A percentile compares a stretch with the other conserved stretches of the same genome.
Conservation (phyloP, 1,140 invertebrate species). For the Calephelis nemesis region DNA sequence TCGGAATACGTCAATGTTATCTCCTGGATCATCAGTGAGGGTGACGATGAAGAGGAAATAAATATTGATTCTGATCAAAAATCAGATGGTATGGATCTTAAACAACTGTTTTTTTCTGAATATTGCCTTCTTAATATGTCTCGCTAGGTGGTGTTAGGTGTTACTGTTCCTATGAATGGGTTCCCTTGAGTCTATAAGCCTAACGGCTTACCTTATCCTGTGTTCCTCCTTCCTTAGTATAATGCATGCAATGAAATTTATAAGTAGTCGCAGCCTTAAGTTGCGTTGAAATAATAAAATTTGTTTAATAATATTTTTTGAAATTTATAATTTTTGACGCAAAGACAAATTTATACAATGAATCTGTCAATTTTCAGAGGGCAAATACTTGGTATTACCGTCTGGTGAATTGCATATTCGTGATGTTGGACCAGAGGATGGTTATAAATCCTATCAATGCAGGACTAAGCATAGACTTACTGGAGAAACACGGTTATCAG, state of each 20-base stretch:
- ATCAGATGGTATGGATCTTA: constrained; percentile 81
- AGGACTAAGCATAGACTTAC: constrained; percentile 95
- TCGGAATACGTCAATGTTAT: constrained; percentile 92
- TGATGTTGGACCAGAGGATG: constrained; percentile 95
- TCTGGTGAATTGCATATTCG: constrained; percentile 96
- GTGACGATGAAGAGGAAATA: constrained; percentile 61
- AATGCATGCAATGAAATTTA: constrained; percentile 64
- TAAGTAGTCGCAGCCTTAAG: constrained; percentile 70
- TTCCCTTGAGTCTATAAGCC: constrained; percentile 77
- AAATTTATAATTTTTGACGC: constrained; percentile 33
- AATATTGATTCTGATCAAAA: constrained; percentile 82
- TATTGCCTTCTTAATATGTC: background rate
- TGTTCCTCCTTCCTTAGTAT: constrained; percentile 73
- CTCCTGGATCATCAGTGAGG: constrained; percentile 90
- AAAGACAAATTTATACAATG: constrained; percentile 22
- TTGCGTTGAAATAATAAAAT: constrained; percentile 46
- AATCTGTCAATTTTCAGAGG: constrained; percentile 82
- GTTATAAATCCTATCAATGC: constrained; percentile 96
- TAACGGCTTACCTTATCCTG: constrained; percentile 79
- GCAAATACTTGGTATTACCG: constrained; percentile 95
- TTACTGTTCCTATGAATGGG: constrained; percentile 43
- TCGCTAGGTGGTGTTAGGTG: constrained; percentile 39
- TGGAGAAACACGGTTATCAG: constrained; percentile 94
- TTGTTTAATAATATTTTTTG: constrained; percentile 24
- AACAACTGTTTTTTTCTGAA: constrained; percentile 23